Percentiles rank a stretch among this genome's conserved stretches.
Conservation (phyloP, 2,888 invertebrate genomes). For the Euproctis similis region DNA sequence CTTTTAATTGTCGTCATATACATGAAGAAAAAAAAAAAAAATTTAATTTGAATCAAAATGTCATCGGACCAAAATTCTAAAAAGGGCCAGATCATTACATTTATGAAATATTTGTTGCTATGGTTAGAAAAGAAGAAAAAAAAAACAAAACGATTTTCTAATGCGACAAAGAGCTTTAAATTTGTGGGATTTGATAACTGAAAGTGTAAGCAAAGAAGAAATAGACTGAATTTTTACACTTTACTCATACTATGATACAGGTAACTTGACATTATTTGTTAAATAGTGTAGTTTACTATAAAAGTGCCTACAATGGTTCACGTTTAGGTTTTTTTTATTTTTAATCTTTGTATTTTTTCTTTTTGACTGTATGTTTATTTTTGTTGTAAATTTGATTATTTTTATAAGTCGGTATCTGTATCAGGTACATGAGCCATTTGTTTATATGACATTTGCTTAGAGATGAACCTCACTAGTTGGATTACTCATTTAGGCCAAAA, state of each 20-base stretch:
- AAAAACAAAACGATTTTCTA: conserved; percentile 52
- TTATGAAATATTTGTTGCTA: conserved; percentile 36
- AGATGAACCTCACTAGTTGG: conserved; percentile 50
- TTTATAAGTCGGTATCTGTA: conserved; percentile 48
- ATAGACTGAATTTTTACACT: conserved; percentile 68
- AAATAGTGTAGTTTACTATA: conserved; percentile 34
- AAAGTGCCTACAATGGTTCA: conserved; percentile 40
- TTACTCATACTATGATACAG: conserved; percentile 67
- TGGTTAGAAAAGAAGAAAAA: conserved; percentile 42
- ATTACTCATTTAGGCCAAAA: conserved; percentile 72
- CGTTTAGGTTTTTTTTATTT: conserved; percentile 15
- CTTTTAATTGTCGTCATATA: conserved; percentile 29
- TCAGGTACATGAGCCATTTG: conserved; percentile 48
- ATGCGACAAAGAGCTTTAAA: conserved; percentile 64
- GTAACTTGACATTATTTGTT: conserved; percentile 55
- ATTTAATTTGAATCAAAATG: conserved; percentile 15
- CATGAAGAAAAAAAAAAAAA: too few species aligned
- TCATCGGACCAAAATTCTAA: conserved; percentile 54
- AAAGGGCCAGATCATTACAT: conserved; percentile 40
- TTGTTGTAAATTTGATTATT: conserved; percentile 15
- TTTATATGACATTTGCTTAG: conserved; percentile 35
- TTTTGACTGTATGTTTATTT: conserved; percentile 4
- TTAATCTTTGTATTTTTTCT: conserved; percentile 3
- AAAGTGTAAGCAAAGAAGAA: conserved; percentile 43
- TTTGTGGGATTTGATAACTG: conserved; percentile 53